Percentiles rank a stretch among this genome's conserved stretches.
phyloP scores from a whole-genome alignment of 2,113 vertebrate species.

The Serranochromis macrocephalus region DNA sequence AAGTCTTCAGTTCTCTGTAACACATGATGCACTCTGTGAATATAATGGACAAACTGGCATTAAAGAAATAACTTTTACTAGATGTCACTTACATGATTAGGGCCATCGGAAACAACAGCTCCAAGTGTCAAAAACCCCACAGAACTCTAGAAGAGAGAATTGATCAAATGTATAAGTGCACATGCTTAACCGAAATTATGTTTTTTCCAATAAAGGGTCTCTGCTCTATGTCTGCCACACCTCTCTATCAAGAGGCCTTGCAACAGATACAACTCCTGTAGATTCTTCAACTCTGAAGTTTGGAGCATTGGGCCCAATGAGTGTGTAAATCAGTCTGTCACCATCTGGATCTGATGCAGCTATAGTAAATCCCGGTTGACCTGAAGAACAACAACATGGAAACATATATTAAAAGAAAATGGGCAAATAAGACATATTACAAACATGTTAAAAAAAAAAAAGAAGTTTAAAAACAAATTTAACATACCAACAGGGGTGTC shows the following conservation, averaged over 20 bases:
- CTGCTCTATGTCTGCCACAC: slow-evolving; percentile 39
- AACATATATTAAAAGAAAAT: background rate
- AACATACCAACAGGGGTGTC: slow-evolving; percentile 19
- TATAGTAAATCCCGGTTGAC: slow-evolving; percentile 48
- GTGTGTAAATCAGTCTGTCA: slow-evolving; percentile 34
- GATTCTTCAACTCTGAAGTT: background rate
- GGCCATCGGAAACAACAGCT: rapidly evolving
- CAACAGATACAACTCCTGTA: slow-evolving; percentile 50
- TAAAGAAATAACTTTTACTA: background rate
- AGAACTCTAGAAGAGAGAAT: background rate
- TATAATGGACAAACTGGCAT: background rate
- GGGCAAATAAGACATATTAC: background rate
- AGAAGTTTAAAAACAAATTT: background rate
- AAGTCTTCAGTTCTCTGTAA: background rate
- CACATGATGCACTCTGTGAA: background rate
- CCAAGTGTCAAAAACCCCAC: rapidly evolving
- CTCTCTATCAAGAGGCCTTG: slow-evolving; percentile 64
- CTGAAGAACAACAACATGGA: slow-evolving; percentile 35
- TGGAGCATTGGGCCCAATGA: background rate
- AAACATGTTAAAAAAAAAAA: background rate
- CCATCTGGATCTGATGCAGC: slow-evolving; percentile 23
- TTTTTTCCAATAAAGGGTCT: background rate
- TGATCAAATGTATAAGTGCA: background rate
- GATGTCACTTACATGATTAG: background rate
- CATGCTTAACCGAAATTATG: background rate